Percentiles rank a stretch among this genome's conserved stretches.
Conservation (phyloP, 2,888 invertebrate genomes). For the Stenodema calcarata region DNA sequence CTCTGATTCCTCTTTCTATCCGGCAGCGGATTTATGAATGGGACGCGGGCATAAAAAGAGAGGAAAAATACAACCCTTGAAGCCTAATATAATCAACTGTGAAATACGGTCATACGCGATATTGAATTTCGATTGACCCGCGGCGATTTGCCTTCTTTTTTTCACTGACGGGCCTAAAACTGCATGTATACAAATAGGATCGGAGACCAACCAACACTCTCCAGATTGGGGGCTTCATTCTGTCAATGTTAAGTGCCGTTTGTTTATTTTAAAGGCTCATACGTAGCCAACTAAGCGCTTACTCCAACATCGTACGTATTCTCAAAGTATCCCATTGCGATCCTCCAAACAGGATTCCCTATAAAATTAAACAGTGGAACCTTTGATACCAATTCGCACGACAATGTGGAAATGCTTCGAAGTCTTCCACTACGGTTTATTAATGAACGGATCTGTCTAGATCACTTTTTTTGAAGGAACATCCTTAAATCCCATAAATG, state of each 20-base stretch:
- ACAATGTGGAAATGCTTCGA: too few species aligned
- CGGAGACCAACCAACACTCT: neutral
- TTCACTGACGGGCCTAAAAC: neutral
- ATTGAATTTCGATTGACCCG: slow-evolving; percentile 29
- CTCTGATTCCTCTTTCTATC: neutral
- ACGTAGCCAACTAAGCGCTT: too few species aligned
- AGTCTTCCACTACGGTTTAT: too few species aligned
- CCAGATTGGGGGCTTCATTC: too few species aligned
- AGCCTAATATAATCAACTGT: slow-evolving; percentile 33
- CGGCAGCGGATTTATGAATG: slow-evolving; percentile 6
- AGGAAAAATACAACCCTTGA: neutral
- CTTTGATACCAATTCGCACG: too few species aligned
- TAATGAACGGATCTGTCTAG: too few species aligned
- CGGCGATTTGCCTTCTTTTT: neutral
- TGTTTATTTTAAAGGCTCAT: neutral
- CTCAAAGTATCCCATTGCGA: too few species aligned
- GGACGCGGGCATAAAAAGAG: neutral
- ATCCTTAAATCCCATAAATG: too few species aligned
- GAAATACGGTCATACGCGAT: slow-evolving; percentile 39
- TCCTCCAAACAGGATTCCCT: too few species aligned
- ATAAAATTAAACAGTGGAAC: too few species aligned
- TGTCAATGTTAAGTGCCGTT: neutral
- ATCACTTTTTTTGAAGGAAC: too few species aligned
- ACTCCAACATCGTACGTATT: too few species aligned
- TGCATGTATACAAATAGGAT: neutral